Evolutionary conservation across 2,113 vertebrate genomes (phyloP), one percentile per base, ranked within the genome.

Genomic region (Chinchilla lanigera): DNA sequence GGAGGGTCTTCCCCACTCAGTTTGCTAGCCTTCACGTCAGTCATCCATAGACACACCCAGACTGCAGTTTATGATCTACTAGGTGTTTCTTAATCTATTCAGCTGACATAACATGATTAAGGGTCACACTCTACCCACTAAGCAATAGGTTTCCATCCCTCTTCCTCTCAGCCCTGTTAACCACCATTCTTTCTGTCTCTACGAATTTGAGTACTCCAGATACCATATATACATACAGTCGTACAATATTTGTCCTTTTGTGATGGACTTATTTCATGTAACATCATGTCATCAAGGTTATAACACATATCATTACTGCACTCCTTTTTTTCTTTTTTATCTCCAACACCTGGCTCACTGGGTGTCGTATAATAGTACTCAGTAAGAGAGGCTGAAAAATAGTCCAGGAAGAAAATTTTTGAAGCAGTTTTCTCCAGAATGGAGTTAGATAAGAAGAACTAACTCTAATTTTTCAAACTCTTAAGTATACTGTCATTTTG

Each of bases 401-500:
- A 71, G 7, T 83, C 35, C 33, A 65, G 44, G 30, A 94, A 84
- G 47, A 92, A 84, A 90, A 50, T 2, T 95, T 93, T 8, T 54
- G 47, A 89, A 44, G 41, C 7, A 61, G 50, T 30, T 93, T 86
- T 85, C 44, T 96, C 75, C 63, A 60, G 38, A 47, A 82, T 38
- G 12, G 86, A 78, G 52, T 65, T 85, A 65, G 63, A 35, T 82
- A 56, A 83, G 38, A 95, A 80, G 30, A 14, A 33, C 56, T 65
- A 84, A 77, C 38, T 93, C 41, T 83, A 38, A 12, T n/a, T 92
- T 96, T 93, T 73, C 81, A 44, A 94, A 90, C n/a, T 28, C 61
- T 90, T 60, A 67, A 26, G 60, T 85, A 86, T 14, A 44, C 33
- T 77, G 13, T 90, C 41, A 82, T 94, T 96, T 85, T 88, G 52